Evolutionary conservation across 2,797 vertebrate genomes (phyloP), one percentile per base, ranked within the genome.

Genomic region (Bradypus variegatus): DNA sequence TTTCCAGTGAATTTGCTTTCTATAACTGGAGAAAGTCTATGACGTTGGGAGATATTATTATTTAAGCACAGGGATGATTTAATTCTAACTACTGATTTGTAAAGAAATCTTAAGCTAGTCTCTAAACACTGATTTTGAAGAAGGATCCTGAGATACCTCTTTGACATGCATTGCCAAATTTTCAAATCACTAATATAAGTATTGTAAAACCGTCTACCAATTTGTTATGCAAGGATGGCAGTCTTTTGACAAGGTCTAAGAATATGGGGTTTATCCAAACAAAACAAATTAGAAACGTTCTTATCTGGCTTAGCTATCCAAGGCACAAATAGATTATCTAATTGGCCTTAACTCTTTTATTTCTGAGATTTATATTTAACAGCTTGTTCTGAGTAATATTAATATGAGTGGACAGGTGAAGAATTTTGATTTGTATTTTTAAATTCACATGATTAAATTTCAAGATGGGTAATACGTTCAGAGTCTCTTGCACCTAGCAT

Each of bases 271-370:
- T 84, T 58, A 48, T 81, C 38, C 65, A 73, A 88, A 67, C 8
- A 76, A 91, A 93, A 72, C 31, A 88, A 93, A 92, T 89, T 50
- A 81, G 45, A 89, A 69, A 15, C 9, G 45, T 65, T 88, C 58
- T 89, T n/a, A 23, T 75, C 62, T 84, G 79, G 12, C 8, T 90
- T 67, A 50, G 25, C 33, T 89, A 41, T 82, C 33, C 18, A 78
- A 69, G 76, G 11, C 36, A 41, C 67, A 85, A 50, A 55, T 55
- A 45, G 14, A 36, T 64, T 8, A 77, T 36, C 27, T 79, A 80
- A 62, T 69, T 70, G 31, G 18, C 33, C 12, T 86, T 73, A 19
- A 33, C 13, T 41, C 18, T 69, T 92, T 90, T 88, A 41, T 55
- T 82, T 53, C 60, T 88, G 16, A 69, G 72, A 55, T 94, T 92